Conservation (phyloP, 2,888 invertebrate genomes). For the Drosophila borborema region DNA sequence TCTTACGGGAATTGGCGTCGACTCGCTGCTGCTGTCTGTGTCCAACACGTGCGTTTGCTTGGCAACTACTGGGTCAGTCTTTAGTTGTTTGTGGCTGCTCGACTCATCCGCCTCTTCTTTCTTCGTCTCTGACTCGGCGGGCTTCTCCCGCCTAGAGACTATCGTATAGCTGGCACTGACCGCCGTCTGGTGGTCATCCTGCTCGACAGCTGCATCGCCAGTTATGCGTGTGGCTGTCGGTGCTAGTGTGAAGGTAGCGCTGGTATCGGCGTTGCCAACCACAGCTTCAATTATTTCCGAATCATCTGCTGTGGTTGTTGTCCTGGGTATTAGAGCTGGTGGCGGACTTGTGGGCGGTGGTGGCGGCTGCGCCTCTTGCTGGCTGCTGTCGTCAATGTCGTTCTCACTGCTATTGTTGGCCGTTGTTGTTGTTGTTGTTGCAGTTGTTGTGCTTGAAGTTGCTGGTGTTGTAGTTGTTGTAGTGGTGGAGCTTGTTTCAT, state of each 20-base stretch:
- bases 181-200: conserved; percentile 52
- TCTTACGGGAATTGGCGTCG: conserved; percentile 30
- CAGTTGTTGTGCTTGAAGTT: conserved; percentile 51
- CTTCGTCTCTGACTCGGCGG: conserved; percentile 33
- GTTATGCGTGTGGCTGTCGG: conserved; percentile 56
- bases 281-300: conserved; percentile 68
- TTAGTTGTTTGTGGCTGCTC: conserved; percentile 59
- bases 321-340: conserved; percentile 82
- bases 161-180: conserved; percentile 82
- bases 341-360: conserved; percentile 80
- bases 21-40: conserved; percentile 14
- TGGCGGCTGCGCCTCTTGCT: conserved; percentile 83
- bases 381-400: conserved; percentile 46
- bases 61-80: conserved; percentile 65
- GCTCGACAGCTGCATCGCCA: conserved; percentile 27
- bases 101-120: conserved; percentile 28
- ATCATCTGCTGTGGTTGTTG: conserved; percentile 83
- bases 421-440: conserved; percentile 46
- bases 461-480: conserved; percentile 50
- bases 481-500: conserved; percentile 78
- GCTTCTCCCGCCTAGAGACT: conserved; percentile 73
- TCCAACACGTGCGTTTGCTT: conserved; percentile 29
- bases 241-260: conserved; percentile 81
- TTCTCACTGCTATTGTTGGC: conserved; percentile 53
- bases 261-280: conserved; percentile 68